Conservation (phyloP, 2,888 invertebrate genomes). For the Melanostoma mellinum region DNA sequence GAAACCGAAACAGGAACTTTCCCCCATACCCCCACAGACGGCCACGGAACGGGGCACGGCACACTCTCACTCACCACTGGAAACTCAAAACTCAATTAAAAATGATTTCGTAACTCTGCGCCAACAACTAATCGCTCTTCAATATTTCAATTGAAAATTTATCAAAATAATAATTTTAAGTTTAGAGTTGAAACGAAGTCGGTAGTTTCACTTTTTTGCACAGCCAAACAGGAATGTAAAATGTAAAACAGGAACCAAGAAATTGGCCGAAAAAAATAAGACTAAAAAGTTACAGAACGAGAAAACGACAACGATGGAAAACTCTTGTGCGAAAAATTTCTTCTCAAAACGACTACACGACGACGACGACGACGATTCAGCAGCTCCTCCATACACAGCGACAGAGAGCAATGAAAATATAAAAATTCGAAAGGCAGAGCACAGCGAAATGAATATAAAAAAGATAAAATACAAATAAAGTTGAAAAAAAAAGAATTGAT, state of each 20-base stretch:
- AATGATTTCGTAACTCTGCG: slow-evolving; percentile 31
- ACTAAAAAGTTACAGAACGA: slow-evolving; percentile 40
- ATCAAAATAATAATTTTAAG: slow-evolving; percentile 3
- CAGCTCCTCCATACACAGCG: slow-evolving; percentile 36
- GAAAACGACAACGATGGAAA: slow-evolving; percentile 48
- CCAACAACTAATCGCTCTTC: slow-evolving; percentile 27
- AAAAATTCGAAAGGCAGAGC: slow-evolving; percentile 66
- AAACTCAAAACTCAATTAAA: slow-evolving; percentile 20
- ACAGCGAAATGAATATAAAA: slow-evolving; percentile 43
- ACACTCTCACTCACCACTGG: slow-evolving; percentile 10
- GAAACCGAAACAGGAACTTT: slow-evolving; percentile 72
- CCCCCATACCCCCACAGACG: slow-evolving; percentile 57
- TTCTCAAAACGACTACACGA: slow-evolving; percentile 47
- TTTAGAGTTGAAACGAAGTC: slow-evolving; percentile 1
- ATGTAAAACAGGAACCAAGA: slow-evolving; percentile 57
- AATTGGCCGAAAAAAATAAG: slow-evolving; percentile 22
- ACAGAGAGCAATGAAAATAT: slow-evolving; percentile 53
- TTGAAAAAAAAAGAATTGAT: slow-evolving; percentile 53
- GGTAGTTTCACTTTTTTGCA: slow-evolving; percentile 61
- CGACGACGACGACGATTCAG: slow-evolving; percentile 11
- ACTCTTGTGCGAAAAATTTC: slow-evolving; percentile 63
- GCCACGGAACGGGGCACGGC: slow-evolving; percentile 26
- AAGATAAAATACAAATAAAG: slow-evolving; percentile 35
- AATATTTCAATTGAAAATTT: slow-evolving; percentile 40
- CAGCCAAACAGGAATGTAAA: slow-evolving; percentile 39